A percentile compares a stretch with the other conserved stretches of the same genome.
phyloP scores from a whole-genome alignment of 2,888 invertebrate genomes.

The Minunthozetes semirufus region DNA sequence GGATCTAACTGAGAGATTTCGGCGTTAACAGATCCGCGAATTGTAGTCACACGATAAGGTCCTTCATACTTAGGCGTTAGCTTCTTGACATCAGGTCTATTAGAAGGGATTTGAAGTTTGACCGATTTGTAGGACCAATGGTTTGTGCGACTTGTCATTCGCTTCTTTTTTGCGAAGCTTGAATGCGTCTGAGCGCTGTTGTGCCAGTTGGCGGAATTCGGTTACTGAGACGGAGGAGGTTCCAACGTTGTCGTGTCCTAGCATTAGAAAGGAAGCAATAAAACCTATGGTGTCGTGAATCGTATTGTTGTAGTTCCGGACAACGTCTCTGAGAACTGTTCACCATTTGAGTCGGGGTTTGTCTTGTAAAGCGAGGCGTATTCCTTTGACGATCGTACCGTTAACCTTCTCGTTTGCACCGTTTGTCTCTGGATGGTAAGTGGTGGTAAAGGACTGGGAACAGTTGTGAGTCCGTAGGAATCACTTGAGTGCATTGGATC shows the following conservation, averaged over 20 bases:
- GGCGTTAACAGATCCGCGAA: not conserved
- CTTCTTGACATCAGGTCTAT: not conserved
- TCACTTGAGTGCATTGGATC: no score
- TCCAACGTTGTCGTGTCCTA: not conserved
- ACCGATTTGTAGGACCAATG: not conserved
- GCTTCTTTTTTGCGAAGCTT: not conserved
- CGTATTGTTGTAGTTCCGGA: slow-evolving; percentile 25
- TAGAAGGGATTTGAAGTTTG: not conserved
- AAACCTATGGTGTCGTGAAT: slow-evolving; percentile 13
- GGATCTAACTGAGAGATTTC: not conserved
- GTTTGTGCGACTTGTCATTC: not conserved
- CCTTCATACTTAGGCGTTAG: not conserved
- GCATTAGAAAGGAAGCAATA: slow-evolving; percentile 5
- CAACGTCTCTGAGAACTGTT: not conserved
- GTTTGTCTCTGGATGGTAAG: slow-evolving; percentile 32
- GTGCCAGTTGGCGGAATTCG: not conserved
- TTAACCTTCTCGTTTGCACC: not conserved
- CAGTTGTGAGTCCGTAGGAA: not conserved
- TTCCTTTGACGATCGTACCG: not conserved
- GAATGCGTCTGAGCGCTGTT: not conserved
- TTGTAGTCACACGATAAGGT: not conserved
- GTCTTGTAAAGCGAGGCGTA: not conserved
- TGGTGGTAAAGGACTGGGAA: not conserved
- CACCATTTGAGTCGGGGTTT: slow-evolving; percentile 12
- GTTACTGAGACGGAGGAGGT: not conserved